These are phyloP conservation scores for Troides aeacus DNA, from an alignment of 2,888 invertebrate genomes.

Conservation along the genomic window DNA sequence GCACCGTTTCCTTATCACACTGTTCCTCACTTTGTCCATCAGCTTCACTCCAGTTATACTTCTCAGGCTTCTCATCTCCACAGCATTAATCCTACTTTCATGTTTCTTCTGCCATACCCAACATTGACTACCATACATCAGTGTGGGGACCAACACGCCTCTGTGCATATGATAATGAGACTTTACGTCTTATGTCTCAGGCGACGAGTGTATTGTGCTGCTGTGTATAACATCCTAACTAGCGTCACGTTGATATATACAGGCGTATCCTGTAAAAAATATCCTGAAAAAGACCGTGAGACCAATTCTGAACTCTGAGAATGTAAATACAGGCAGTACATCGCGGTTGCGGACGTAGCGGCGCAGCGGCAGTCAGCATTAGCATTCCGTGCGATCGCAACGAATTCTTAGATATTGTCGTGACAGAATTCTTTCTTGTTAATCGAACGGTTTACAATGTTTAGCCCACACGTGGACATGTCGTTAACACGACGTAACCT, in stretches of 20 bases:
- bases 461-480: constrained; percentile 20
- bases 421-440: constrained; percentile 47
- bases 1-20: no score
- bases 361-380: constrained; percentile 40
- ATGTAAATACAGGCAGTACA: constrained; percentile 26
- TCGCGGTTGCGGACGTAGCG: constrained; percentile 28
- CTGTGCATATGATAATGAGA: no score
- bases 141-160: no score
- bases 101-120: no score
- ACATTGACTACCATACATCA: no score
- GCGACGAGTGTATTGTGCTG: no score
- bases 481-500: constrained; percentile 14
- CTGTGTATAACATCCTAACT: no score
- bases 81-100: no score
- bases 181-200: no score
- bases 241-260: background rate
- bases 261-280: background rate
- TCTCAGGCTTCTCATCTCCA: no score
- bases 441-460: constrained; percentile 51
- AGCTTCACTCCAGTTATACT: no score
- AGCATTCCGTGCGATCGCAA: constrained; percentile 51
- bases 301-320: constrained; percentile 48
- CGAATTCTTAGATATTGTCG: constrained; percentile 52
- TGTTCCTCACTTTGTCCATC: no score
- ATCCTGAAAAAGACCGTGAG: constrained; percentile 29